Conservation (phyloP, 2,888 invertebrate genomes). For the Diaperis boleti region DNA sequence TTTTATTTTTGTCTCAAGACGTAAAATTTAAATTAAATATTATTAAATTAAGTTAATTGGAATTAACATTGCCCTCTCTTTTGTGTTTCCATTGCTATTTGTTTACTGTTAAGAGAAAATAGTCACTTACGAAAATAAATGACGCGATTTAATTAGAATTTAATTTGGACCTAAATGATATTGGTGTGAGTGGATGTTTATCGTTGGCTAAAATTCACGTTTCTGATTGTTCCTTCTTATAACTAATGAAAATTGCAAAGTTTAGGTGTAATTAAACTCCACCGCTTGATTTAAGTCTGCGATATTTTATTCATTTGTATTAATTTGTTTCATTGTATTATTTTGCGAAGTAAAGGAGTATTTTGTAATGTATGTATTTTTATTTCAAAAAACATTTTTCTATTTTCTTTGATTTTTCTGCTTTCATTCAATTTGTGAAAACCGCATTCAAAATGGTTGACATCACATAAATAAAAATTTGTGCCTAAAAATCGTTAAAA, state of each 20-base stretch:
- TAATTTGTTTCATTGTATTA: constrained; percentile 30
- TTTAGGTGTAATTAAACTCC: constrained; percentile 29
- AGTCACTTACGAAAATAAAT: constrained; percentile 22
- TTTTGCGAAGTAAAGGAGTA: no score
- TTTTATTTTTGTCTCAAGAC: no score
- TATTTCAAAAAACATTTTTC: no score
- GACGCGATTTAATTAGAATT: constrained; percentile 33
- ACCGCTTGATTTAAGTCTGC: constrained; percentile 19
- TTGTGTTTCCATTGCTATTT: not conserved
- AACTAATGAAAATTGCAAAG: constrained; percentile 21
- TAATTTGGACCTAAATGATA: constrained; percentile 28
- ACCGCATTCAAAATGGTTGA: no score
- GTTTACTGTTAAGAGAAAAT: not conserved
- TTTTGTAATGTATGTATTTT: no score
- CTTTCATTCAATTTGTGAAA: no score
- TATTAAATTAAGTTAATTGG: no score
- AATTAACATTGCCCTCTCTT: no score
- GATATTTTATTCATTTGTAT: constrained; percentile 20
- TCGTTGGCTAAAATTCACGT: constrained; percentile 10
- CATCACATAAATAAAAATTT: no score
- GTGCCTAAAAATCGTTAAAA: no score
- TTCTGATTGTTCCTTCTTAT: constrained; percentile 14
- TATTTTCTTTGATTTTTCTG: no score
- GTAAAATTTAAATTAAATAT: no score
- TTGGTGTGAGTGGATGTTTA: constrained; percentile 26